Percentiles rank a stretch among this genome's conserved stretches.
These are phyloP conservation scores for Anolis sagrei DNA, from an alignment of 2,113 vertebrate genomes.

Conservation along the genomic window DNA sequence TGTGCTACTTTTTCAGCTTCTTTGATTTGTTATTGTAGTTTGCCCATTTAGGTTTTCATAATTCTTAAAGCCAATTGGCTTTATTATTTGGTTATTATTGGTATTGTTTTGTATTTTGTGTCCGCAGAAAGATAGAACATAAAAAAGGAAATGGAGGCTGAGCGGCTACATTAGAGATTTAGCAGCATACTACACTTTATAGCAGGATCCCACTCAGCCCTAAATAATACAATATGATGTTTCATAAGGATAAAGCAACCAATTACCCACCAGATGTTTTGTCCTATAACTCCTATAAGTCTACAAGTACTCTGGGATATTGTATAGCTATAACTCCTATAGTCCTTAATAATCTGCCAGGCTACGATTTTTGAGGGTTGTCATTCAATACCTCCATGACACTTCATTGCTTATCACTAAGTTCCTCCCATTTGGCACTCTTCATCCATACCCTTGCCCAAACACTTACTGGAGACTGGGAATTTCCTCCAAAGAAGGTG, in stretches of 20 bases:
- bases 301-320: too few species aligned
- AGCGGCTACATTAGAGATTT: neutral
- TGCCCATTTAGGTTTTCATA: neutral
- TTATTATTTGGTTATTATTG: neutral
- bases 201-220: neutral
- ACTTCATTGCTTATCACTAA: neutral
- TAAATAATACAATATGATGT: neutral
- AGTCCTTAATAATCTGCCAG: neutral
- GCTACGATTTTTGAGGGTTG: neutral
- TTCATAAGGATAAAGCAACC: neutral
- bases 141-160: neutral
- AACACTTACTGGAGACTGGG: conserved; percentile 86
- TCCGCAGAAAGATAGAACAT: neutral
- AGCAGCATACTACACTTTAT: neutral
- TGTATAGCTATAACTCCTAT: neutral
- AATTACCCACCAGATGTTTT: neutral
- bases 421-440: neutral
- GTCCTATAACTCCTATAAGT: neutral
- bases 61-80: neutral
- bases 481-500: conserved; percentile 94
- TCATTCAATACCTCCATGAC: neutral
- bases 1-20: neutral
- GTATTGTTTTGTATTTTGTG: neutral
- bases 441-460: neutral
- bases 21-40: neutral